Percentiles rank a stretch among this genome's conserved stretches.
Evolutionary conservation across 2,113 vertebrate genomes (phyloP).

Genomic region (Murina feae): DNA sequence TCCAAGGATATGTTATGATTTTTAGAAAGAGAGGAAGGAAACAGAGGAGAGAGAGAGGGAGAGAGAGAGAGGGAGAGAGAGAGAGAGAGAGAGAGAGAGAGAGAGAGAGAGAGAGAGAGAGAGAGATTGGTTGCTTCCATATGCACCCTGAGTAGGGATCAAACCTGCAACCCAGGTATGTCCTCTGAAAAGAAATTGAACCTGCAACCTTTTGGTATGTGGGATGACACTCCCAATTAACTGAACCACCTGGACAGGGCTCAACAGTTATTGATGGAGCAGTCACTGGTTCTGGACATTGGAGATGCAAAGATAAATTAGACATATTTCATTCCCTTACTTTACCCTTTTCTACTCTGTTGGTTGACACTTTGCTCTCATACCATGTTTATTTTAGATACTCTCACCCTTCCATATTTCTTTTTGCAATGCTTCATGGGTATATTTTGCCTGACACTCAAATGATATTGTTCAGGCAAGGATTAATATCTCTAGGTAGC

Average conservation of each 20-base stretch:
- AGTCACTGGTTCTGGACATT: neutral
- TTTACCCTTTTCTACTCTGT: neutral
- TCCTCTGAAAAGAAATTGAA: too few species aligned
- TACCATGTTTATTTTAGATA: neutral
- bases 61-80: too few species aligned
- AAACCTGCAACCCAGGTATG: too few species aligned
- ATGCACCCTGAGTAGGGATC: too few species aligned
- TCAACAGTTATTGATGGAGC: neutral
- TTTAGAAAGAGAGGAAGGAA: neutral
- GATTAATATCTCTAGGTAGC: neutral
- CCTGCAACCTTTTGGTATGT: neutral
- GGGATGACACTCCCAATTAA: neutral
- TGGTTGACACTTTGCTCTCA: neutral
- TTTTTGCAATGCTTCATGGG: neutral
- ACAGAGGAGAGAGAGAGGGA: too few species aligned
- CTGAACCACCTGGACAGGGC: neutral
- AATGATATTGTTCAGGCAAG: neutral
- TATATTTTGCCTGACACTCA: neutral
- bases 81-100: neutral
- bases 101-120: neutral
- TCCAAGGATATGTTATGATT: neutral
- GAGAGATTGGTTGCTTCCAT: too few species aligned
- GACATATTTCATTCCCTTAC: neutral
- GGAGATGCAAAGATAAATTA: neutral
- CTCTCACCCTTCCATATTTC: neutral